Evolutionary conservation across 2,113 vertebrate species (phyloP), one percentile per base, ranked within the genome.

Genomic region (Grammomys surdaster): DNA sequence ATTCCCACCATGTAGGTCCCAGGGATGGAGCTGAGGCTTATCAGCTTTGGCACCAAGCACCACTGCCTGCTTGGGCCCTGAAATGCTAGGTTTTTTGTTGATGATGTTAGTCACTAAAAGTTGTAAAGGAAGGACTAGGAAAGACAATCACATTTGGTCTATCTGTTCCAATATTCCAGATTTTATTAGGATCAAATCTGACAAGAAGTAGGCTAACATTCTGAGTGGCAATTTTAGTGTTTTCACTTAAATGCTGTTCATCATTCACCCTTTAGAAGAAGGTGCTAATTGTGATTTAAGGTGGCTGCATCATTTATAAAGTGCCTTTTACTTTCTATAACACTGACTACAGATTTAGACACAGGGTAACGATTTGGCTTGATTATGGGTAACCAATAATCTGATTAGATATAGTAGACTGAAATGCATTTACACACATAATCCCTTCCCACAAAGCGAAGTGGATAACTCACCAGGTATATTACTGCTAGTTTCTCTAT

Each of bases 181-280:
- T 93, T 96, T 96, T 91, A 97, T 93, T 69, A 63, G 48, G 90
- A 89, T 78, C 87, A 90, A 94, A 95, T 70, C 69, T 90, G 94
- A 87, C 70, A 84, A 93, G 58, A 0, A 87, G 80, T 54, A 88
- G 72, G 54, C 60, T 63, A n/a, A 93, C 70, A 85, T 36, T 93
- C 91, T 72, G 67, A 94, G 92, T 82, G 28, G 81, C 6, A 69
- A 56, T 76, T 96, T 28, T 81, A 77, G n/a, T 76, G 17, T 58
- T 82, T 58, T 58, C 33, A 58, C 54, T 40, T 26, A 40, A 24
- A 82, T 40, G 33, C 36, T 82, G 36, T 40, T 81, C 4, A 14
- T 6, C 33, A 40, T 12, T 94, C n/a, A 77, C 8, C 5, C 40
- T 69, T 78, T 26, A 16, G 8, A 36, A 31, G n/a, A 43, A 33